phyloP scores from a whole-genome alignment of 2,888 invertebrate genomes.

The Halocaridina rubra region DNA sequence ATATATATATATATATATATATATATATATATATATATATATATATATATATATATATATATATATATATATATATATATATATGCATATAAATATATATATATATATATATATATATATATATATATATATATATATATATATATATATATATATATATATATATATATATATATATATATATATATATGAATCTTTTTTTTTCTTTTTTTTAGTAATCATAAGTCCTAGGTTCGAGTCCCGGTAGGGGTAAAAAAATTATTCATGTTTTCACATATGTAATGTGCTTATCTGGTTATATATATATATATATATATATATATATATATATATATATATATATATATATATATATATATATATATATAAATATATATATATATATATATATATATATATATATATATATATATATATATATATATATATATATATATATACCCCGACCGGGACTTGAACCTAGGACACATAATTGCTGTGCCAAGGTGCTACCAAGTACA shows the following conservation, averaged over 20 bases:
- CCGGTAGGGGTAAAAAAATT: too few species aligned
- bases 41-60: conserved; percentile 12
- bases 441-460: too few species aligned
- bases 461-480: too few species aligned
- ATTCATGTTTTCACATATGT: not conserved
- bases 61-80: conserved; percentile 57
- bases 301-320: not conserved
- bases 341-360: not conserved
- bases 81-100: not conserved
- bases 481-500: too few species aligned
- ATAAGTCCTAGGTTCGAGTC: too few species aligned
- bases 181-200: not conserved
- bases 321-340: not conserved
- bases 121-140: not conserved
- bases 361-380: conserved; percentile 35
- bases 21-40: conserved; percentile 67
- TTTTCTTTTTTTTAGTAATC: too few species aligned
- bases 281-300: not conserved
- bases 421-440: not conserved
- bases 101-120: not conserved
- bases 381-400: conserved; percentile 65
- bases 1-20: not conserved
- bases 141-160: not conserved
- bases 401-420: conserved; percentile 36
- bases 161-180: not conserved